These are phyloP conservation scores for Lepus europaeus DNA, from an alignment of 2,113 vertebrate genomes.

Conservation along the genomic window DNA sequence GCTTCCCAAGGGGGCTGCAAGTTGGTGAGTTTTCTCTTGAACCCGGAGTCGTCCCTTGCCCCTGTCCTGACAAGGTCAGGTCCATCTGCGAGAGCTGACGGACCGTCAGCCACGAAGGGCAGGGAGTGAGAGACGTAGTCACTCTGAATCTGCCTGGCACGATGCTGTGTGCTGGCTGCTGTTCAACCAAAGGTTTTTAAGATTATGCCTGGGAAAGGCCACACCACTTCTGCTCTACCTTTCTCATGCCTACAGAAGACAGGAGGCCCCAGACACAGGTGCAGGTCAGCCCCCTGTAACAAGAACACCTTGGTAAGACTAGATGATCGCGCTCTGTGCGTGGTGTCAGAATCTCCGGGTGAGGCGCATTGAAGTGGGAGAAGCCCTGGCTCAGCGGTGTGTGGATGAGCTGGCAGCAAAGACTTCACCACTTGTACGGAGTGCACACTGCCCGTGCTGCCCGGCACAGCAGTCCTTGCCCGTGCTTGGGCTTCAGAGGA, in stretches of 20 bases:
- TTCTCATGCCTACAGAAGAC: neutral
- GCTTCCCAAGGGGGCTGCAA: constrained; percentile 77
- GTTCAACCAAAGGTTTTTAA: neutral
- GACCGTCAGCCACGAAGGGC: neutral
- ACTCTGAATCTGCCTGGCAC: neutral
- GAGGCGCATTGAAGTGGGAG: neutral
- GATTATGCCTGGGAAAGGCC: neutral
- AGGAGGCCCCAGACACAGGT: neutral
- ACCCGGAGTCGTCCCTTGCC: neutral
- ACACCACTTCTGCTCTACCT: neutral
- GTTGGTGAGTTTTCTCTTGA: constrained; percentile 85
- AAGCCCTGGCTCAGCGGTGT: neutral
- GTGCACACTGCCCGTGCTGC: neutral
- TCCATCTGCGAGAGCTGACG: neutral
- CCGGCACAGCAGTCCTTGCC: neutral
- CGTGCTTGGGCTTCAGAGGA: rapidly evolving
- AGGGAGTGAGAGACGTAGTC: neutral
- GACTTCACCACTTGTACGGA: neutral
- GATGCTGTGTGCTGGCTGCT: neutral
- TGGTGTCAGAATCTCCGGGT: neutral
- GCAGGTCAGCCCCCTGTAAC: neutral
- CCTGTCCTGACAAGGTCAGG: neutral
- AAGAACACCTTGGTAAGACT: constrained; percentile 23
- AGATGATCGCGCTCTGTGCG: neutral
- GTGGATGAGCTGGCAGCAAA: neutral